phyloP scores from a whole-genome alignment of 2,888 invertebrate species.

The Dorcus parallelipipedus region DNA sequence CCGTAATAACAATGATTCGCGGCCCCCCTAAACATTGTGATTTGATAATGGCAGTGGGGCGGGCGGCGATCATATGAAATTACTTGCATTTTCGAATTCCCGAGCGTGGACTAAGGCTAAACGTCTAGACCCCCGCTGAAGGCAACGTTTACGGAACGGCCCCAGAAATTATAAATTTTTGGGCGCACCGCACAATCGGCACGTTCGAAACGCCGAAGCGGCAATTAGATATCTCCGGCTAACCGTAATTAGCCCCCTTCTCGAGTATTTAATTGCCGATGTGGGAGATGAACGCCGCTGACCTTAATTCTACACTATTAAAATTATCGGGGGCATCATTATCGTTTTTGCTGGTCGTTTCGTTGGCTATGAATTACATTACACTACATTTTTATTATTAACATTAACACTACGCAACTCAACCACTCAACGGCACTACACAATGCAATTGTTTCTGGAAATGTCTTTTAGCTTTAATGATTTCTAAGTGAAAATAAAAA shows the following conservation, averaged over 20 bases:
- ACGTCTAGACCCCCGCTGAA: conserved; percentile 19
- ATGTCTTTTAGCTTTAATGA: too few species aligned
- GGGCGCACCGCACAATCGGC: conserved; percentile 25
- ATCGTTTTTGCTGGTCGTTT: too few species aligned
- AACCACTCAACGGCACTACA: too few species aligned
- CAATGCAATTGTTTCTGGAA: too few species aligned
- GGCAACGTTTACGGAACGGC: conserved; percentile 13
- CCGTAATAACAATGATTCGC: conserved; percentile 5
- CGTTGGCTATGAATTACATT: too few species aligned
- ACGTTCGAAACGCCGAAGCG: conserved; percentile 29
- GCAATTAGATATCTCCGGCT: conserved; percentile 27
- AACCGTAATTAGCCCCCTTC: conserved; percentile 27
- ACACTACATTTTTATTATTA: too few species aligned
- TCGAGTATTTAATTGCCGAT: conserved; percentile 26
- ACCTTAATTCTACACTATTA: too few species aligned
- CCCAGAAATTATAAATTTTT: conserved; percentile 21
- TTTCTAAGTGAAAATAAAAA: too few species aligned
- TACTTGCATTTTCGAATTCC: conserved; percentile 16
- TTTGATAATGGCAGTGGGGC: conserved; percentile 15
- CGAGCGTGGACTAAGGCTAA: conserved; percentile 17
- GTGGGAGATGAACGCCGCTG: conserved; percentile 26
- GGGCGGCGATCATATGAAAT: conserved; percentile 11
- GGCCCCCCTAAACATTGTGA: conserved; percentile 7
- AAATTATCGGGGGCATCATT: too few species aligned
- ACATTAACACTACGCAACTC: too few species aligned